Evolutionary conservation across 2,888 invertebrate species (phyloP), one percentile per base, ranked within the genome.

Genomic region (Halictus quadricinctus): DNA sequence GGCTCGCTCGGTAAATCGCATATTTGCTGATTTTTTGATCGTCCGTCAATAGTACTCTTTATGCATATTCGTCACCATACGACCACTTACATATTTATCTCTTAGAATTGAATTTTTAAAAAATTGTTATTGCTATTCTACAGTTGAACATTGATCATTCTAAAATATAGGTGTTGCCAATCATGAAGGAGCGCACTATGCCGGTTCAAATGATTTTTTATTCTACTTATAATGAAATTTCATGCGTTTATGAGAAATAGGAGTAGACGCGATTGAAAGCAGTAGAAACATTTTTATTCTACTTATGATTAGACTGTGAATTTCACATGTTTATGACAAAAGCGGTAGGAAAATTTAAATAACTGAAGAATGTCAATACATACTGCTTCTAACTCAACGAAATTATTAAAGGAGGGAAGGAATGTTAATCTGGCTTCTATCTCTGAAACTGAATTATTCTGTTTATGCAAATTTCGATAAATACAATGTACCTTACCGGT

Each of bases 1-100:
- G 36, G 5, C 69, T 36, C 36, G 29, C 41, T 64, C 69, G 81
- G 54, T 48, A 58, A 86, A 78, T 86, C 72, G 76, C 10, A 10
- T 10, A 18, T 4, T 69, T 2, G 18, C 15, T 41, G 41, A 69
- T 12, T 21, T 69, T 21, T 36, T 69, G 10, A 10, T 41, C 41
- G 3, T 1, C 1, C 8, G 25, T 7, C 6, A 2, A 15, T 64
- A 18, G 18, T 15, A 64, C 7, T 15, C 7, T 7, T 64, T 6
- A 15, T 15, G 29, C 29, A 2, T 7, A 64, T 6, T 6, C 60
- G 10, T 60, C 15, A 7, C 7, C 15, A 3, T 0, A 0, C 36
- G 36, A 5, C 36, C 36, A 0, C 5, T 1, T 36, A 4, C 4
- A 15, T 64, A 15, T 29, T 7, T 13, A 13, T 60, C 29, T 13